Evolutionary conservation across 2,888 invertebrate genomes (phyloP).

Genomic region (Gandaritis pyraliata): DNA sequence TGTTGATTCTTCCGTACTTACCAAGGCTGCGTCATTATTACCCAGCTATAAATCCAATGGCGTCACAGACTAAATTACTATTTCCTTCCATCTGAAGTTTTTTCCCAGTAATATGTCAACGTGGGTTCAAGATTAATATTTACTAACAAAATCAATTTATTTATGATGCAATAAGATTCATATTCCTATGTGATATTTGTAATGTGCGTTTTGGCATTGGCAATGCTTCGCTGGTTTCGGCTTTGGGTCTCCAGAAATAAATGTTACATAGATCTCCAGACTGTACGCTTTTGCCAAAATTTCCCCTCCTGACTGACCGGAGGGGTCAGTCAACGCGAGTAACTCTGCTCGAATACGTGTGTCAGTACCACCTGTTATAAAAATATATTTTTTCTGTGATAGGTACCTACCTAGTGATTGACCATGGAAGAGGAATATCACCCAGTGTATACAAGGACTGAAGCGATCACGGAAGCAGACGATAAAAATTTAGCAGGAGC

Average conservation of each 20-base stretch:
- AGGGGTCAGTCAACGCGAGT: slow-evolving; percentile 68
- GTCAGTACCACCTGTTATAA: slow-evolving; percentile 37
- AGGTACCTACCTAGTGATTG: slow-evolving; percentile 47
- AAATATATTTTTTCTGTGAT: slow-evolving; percentile 52
- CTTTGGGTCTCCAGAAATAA: slow-evolving; percentile 80
- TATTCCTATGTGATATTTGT: slow-evolving; percentile 45
- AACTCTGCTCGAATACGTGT: slow-evolving; percentile 60
- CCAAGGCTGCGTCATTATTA: slow-evolving; percentile 39
- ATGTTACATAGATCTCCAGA: slow-evolving; percentile 78
- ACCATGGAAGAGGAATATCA: slow-evolving; percentile 58
- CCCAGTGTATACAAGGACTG: slow-evolving; percentile 67
- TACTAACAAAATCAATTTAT: slow-evolving; percentile 33
- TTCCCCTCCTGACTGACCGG: too few relatives aligned
- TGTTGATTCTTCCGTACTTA: slow-evolving; percentile 31
- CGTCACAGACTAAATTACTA: slow-evolving; percentile 41
- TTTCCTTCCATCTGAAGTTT: slow-evolving; percentile 36
- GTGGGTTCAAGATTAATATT: slow-evolving; percentile 27
- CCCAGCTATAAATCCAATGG: slow-evolving; percentile 27
- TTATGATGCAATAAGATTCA: slow-evolving; percentile 46
- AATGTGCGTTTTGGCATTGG: slow-evolving; percentile 44
- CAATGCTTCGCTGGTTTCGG: slow-evolving; percentile 58
- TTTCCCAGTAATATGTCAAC: slow-evolving; percentile 41
- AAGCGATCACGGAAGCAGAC: slow-evolving; percentile 76
- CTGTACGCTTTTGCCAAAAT: slow-evolving; percentile 66
- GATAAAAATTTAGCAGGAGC: slow-evolving; percentile 75